Conservation (phyloP, 2,113 vertebrate species). For the Vireo altiloquus region DNA sequence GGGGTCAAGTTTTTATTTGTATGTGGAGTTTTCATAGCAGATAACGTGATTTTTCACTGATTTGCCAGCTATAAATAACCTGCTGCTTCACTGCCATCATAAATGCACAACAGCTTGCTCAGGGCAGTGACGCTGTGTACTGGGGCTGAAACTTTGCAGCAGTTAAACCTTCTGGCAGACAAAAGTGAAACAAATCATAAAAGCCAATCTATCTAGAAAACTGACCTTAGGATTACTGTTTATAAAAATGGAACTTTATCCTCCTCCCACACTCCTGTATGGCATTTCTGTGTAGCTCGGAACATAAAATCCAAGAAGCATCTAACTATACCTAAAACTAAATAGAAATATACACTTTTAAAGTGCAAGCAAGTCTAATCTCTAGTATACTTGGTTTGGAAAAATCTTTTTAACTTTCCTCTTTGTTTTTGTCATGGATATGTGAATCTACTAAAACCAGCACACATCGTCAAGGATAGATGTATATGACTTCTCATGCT, state of each 20-base stretch:
- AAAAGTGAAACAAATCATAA: background rate
- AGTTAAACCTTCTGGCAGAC: background rate
- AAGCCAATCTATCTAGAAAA: background rate
- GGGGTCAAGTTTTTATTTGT: background rate
- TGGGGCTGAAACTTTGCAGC: background rate
- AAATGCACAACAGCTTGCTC: background rate
- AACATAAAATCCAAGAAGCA: background rate
- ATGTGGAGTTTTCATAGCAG: background rate
- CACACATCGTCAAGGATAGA: background rate
- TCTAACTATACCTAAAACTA: background rate
- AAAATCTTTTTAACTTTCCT: background rate
- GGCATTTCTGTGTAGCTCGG: background rate
- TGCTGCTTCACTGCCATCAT: background rate
- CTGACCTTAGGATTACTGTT: background rate
- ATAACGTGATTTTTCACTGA: background rate
- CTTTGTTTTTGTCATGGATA: background rate
- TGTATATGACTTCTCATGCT: background rate
- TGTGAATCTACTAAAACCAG: background rate
- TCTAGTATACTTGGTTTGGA: background rate
- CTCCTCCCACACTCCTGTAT: background rate
- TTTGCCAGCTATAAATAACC: conserved; percentile 21
- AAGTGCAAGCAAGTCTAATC: background rate
- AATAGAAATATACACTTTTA: background rate
- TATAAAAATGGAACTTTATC: background rate
- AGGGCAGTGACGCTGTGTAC: background rate